phyloP scores from a whole-genome alignment of 2,797 vertebrate genomes.

The Gymnoscopelus braueri region DNA sequence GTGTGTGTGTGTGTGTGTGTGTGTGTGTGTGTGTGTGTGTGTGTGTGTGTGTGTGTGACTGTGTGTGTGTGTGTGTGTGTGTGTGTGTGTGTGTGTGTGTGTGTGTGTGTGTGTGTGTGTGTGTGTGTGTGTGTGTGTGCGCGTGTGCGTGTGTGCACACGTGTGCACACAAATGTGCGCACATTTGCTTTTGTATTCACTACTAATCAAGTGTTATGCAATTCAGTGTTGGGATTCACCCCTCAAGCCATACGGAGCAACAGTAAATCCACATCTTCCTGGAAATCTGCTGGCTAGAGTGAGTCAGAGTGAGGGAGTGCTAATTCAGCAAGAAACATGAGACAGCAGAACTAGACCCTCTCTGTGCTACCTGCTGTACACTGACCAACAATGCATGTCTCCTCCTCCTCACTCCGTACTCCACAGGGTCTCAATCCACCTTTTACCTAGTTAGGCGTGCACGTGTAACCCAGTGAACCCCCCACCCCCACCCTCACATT shows the following conservation, averaged over 20 bases:
- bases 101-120: not conserved
- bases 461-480: not conserved
- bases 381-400: slow-evolving; percentile 8
- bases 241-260: slow-evolving; percentile 18
- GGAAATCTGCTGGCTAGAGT: slow-evolving; percentile 12
- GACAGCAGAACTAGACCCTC: slow-evolving; percentile 16
- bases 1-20: slow-evolving; percentile 2
- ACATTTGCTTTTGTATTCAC: no score
- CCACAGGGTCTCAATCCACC: not conserved
- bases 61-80: not conserved
- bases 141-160: slow-evolving; percentile 19
- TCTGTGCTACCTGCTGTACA: slow-evolving; percentile 3
- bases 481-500: not conserved
- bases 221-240: not conserved
- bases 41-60: slow-evolving; percentile 13
- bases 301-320: slow-evolving; percentile 25
- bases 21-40: slow-evolving; percentile 2
- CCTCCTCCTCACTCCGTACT: slow-evolving; percentile 4
- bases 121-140: slow-evolving; percentile 4
- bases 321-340: slow-evolving; percentile 38
- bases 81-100: slow-evolving; percentile 2
- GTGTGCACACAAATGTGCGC: not conserved
- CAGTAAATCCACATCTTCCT: slow-evolving; percentile 39
- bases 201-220: no score
- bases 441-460: slow-evolving; percentile 2